A percentile compares a stretch with the other conserved stretches of the same genome.
phyloP scores from a whole-genome alignment of 2,797 vertebrate genomes.

The Coluber constrictor region DNA sequence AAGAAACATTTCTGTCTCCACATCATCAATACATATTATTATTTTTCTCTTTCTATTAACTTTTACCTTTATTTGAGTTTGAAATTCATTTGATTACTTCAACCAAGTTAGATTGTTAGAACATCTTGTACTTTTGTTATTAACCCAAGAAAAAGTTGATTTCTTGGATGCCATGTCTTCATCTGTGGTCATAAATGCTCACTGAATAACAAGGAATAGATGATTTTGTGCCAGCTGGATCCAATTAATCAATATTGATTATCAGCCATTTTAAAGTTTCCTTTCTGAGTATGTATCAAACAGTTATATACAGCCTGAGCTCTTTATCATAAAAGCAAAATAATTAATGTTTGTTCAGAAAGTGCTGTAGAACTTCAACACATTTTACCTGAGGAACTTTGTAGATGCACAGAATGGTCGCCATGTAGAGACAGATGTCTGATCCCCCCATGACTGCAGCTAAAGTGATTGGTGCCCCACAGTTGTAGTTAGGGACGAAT shows the following conservation, averaged over 20 bases:
- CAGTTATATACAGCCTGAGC: not conserved
- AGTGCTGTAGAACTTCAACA: not conserved
- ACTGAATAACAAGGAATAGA: not conserved
- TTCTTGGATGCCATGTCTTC: not conserved
- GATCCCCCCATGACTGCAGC: not conserved
- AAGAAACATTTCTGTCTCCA: not conserved
- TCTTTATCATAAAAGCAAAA: not conserved
- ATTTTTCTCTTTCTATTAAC: not conserved
- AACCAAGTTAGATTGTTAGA: not conserved
- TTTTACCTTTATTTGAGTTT: not conserved
- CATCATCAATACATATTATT: not conserved
- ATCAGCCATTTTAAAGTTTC: not conserved
- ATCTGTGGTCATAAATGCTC: not conserved
- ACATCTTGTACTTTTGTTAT: not conserved
- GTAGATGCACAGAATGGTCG: not conserved
- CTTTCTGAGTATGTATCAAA: not conserved
- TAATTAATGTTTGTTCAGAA: not conserved
- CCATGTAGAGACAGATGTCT: not conserved
- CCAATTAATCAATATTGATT: not conserved
- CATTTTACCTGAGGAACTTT: not conserved
- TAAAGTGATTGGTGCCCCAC: not conserved
- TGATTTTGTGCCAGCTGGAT: not conserved
- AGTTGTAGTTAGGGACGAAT: not conserved
- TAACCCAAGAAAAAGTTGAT: not conserved
- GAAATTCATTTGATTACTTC: not conserved